These are phyloP conservation scores for Eciton burchellii DNA, from an alignment of 1,140 invertebrate genomes.

Conservation along the genomic window DNA sequence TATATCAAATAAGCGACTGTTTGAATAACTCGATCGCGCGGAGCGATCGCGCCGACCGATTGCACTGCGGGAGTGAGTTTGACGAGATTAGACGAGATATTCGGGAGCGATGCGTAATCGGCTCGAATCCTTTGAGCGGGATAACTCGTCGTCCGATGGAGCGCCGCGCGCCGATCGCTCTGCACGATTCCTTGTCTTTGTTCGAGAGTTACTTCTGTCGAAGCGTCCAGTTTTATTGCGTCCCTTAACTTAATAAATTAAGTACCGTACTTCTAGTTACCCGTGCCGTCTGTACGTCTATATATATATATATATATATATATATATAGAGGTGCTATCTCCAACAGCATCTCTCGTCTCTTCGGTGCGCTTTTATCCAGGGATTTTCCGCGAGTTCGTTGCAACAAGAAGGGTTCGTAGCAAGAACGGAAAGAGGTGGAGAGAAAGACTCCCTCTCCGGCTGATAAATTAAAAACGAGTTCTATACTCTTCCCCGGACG, in stretches of 20 bases:
- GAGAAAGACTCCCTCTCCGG: slow-evolving; percentile 51
- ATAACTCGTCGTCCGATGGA: slow-evolving; percentile 28
- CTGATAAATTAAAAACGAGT: slow-evolving; percentile 62
- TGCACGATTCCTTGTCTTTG: slow-evolving; percentile 35
- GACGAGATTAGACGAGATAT: slow-evolving; percentile 44
- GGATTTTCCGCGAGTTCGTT: slow-evolving; percentile 53
- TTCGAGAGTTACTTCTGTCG: slow-evolving; percentile 67
- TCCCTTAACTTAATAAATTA: slow-evolving; percentile 57
- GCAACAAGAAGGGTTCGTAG: slow-evolving; percentile 34
- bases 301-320: no score
- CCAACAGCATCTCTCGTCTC: slow-evolving; percentile 24
- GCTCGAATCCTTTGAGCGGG: slow-evolving; percentile 33
- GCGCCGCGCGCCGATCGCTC: slow-evolving; percentile 18
- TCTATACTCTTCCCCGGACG: slow-evolving; percentile 47
- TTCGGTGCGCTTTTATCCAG: slow-evolving; percentile 54
- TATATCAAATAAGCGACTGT: slow-evolving; percentile 30
- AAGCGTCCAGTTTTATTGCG: slow-evolving; percentile 53
- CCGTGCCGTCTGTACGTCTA: slow-evolving; percentile 23
- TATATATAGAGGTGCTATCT: no score
- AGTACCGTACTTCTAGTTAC: slow-evolving; percentile 56
- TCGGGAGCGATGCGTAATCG: slow-evolving; percentile 40
- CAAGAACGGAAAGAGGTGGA: slow-evolving; percentile 42
- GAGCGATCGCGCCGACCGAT: slow-evolving; percentile 19
- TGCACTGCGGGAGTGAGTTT: slow-evolving; percentile 11
- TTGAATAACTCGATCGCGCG: slow-evolving; percentile 13